Conservation (phyloP, 53 echinoderm and acorn worm genomes). For the Stichopus horrens region DNA sequence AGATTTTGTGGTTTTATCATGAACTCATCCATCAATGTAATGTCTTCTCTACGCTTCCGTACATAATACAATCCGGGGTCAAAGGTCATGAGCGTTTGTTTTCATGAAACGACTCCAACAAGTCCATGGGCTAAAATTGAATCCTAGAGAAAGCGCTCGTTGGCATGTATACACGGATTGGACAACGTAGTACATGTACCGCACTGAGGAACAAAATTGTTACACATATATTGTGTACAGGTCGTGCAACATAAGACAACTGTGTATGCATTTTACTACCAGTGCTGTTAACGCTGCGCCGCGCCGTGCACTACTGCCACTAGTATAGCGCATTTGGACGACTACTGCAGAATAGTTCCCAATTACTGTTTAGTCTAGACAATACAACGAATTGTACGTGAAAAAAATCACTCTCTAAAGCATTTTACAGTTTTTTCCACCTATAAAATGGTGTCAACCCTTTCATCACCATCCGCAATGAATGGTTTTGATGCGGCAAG, state of each 20-base stretch:
- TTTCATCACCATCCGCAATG: slow-evolving; percentile 46
- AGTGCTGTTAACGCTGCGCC: too few species aligned
- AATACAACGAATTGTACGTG: background rate
- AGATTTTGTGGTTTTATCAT: too few species aligned
- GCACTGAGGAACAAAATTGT: too few species aligned
- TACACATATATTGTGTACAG: too few species aligned
- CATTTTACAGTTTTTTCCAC: background rate
- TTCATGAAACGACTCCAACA: background rate
- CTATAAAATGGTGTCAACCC: slow-evolving; percentile 35
- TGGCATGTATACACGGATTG: background rate
- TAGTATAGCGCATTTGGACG: background rate
- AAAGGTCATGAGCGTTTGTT: background rate
- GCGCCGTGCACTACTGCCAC: background rate
- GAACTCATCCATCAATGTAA: too few species aligned
- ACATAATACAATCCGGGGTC: too few species aligned
- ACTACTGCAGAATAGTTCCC: too few species aligned
- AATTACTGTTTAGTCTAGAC: too few species aligned
- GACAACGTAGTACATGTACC: too few species aligned
- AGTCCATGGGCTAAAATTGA: background rate
- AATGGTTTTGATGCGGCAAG: slow-evolving; percentile 84
- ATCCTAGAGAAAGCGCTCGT: slow-evolving; percentile 3
- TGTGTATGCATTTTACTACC: too few species aligned
- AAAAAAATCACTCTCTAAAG: background rate
- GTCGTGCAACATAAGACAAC: too few species aligned
- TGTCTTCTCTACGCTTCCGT: too few species aligned